phyloP scores from a whole-genome alignment of 2,888 invertebrate genomes.

The Metacarcinus magister region DNA sequence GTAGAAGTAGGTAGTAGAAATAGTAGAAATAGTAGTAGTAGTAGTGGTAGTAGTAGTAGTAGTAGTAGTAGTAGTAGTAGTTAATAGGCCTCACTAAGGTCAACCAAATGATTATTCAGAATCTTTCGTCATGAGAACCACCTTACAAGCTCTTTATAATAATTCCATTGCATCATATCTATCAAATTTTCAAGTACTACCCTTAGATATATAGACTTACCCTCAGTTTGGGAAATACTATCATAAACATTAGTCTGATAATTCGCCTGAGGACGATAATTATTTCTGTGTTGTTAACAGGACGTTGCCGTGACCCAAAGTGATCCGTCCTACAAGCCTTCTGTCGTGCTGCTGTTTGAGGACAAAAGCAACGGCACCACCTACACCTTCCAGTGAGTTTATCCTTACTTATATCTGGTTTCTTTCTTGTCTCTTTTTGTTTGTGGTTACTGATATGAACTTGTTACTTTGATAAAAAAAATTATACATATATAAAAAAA shows the following conservation, averaged over 20 bases:
- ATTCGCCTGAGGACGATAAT: background rate
- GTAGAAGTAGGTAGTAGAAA: constrained; percentile 37
- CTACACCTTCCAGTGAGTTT: background rate
- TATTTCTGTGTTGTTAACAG: background rate
- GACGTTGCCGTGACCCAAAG: background rate
- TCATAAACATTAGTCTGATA: background rate
- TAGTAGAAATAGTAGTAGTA: constrained; percentile 55
- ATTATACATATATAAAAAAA: too few species aligned
- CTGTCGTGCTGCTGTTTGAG: background rate
- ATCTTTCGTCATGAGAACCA: too few species aligned
- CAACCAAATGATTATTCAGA: too few species aligned
- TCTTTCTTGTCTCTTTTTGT: background rate
- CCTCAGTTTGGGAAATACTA: too few species aligned
- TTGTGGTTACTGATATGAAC: background rate
- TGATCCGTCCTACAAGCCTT: background rate
- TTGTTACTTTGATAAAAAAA: too few species aligned
- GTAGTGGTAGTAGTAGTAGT: constrained; percentile 53
- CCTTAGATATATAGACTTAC: too few species aligned
- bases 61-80: background rate
- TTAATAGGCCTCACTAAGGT: background rate
- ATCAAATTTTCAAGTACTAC: too few species aligned
- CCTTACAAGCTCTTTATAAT: too few species aligned
- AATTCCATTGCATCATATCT: too few species aligned
- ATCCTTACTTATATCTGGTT: background rate
- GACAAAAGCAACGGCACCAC: background rate